Conservation (phyloP, 2,888 invertebrate species). For the Drosophila maculinotata region DNA sequence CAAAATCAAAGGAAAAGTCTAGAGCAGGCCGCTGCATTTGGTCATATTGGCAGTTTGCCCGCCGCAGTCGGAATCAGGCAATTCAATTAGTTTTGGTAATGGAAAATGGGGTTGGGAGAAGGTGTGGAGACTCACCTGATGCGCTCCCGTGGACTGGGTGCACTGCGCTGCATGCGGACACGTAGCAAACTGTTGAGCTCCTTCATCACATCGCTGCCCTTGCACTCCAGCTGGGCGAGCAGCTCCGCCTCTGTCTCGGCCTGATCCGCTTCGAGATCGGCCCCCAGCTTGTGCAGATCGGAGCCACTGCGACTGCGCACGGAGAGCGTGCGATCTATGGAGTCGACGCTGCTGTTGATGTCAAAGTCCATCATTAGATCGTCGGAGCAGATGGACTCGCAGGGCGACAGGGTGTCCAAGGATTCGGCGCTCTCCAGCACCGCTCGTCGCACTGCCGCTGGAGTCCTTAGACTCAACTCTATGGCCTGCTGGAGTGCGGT, state of each 20-base stretch:
- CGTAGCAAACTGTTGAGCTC: conserved; percentile 87
- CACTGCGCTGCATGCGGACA: conserved; percentile 76
- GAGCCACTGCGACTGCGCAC: conserved; percentile 84
- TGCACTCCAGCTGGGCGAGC: conserved; percentile 85
- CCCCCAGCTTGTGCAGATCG: conserved; percentile 86
- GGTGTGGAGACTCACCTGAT: conserved; percentile 77
- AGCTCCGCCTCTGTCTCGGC: conserved; percentile 85
- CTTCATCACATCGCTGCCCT: conserved; percentile 86
- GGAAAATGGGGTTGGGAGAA: conserved; percentile 9
- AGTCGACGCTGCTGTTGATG: conserved; percentile 85
- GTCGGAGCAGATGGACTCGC: conserved; percentile 93
- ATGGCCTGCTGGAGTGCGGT: conserved; percentile 84
- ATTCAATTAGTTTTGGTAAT: conserved; percentile 65
- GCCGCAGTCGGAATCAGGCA: conserved; percentile 30
- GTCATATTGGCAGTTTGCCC: conserved; percentile 51
- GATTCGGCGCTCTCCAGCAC: conserved; percentile 89
- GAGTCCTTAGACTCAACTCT: conserved; percentile 84
- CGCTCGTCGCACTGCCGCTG: conserved; percentile 82
- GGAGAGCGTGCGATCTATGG: conserved; percentile 84
- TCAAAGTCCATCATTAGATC: conserved; percentile 96
- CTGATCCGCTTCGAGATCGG: conserved; percentile 48
- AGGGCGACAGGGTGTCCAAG: conserved; percentile 92
- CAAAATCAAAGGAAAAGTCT: conserved; percentile 60
- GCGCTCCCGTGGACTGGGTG: conserved; percentile 60
- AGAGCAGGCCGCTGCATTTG: conserved; percentile 34